phyloP scores from a whole-genome alignment of 2,113 vertebrate species.

The Sinocyclocheilus anshuiensis region DNA sequence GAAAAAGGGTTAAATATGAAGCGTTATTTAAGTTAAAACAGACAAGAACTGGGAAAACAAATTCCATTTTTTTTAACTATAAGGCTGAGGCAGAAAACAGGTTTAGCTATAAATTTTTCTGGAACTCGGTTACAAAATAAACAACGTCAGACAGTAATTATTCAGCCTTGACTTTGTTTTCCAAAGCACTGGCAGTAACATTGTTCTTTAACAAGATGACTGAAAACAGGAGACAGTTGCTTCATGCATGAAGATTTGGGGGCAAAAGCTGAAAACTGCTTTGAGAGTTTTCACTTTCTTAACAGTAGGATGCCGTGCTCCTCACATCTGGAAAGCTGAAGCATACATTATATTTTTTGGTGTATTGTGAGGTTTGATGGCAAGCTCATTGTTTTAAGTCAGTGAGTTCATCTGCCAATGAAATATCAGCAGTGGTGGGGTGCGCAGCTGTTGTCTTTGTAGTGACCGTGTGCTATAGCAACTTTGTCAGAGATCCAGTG shows the following conservation, averaged over 20 bases:
- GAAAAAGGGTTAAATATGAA: no score
- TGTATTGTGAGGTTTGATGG: neutral
- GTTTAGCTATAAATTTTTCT: neutral
- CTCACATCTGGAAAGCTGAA: neutral
- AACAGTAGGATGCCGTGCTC: neutral
- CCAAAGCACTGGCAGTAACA: neutral
- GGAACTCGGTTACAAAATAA: slow-evolving; percentile 20
- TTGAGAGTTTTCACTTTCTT: neutral
- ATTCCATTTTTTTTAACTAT: no score
- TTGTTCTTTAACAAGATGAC: slow-evolving; percentile 15
- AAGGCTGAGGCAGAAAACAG: neutral
- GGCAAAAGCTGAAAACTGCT: neutral
- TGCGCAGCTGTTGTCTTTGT: slow-evolving; percentile 14
- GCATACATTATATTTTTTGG: neutral
- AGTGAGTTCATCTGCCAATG: neutral
- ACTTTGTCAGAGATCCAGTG: neutral
- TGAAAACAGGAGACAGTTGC: slow-evolving; percentile 12
- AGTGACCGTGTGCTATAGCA: neutral
- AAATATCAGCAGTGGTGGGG: neutral
- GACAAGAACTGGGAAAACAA: neutral
- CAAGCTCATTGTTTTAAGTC: slow-evolving; percentile 22
- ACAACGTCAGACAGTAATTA: neutral
- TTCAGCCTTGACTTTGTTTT: slow-evolving; percentile 4
- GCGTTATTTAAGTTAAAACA: neutral
- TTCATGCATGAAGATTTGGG: slow-evolving; percentile 1